phyloP scores from a whole-genome alignment of 2,113 vertebrate genomes.

The Grammomys dolichurus region DNA sequence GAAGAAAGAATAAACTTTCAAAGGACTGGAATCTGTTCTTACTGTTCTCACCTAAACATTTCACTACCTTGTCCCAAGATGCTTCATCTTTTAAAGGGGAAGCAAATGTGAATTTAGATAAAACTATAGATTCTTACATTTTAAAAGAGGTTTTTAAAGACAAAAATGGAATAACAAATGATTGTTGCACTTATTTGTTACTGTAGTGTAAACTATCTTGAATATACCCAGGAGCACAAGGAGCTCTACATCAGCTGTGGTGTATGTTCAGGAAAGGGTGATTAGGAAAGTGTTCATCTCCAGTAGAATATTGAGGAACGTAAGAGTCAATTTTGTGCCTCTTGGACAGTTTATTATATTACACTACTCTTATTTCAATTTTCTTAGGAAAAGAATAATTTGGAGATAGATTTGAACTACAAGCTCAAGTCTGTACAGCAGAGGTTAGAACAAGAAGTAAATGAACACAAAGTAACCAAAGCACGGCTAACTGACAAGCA shows the following conservation, averaged over 20 bases:
- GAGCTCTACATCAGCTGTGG: not conserved
- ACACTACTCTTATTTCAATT: constrained; percentile 59
- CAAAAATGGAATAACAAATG: not conserved
- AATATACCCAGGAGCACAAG: not conserved
- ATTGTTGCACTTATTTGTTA: constrained; percentile 35
- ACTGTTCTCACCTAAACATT: not conserved
- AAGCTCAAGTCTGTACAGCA: constrained; percentile 97
- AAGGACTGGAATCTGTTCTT: constrained; percentile 7
- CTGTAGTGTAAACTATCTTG: not conserved
- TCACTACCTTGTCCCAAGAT: not conserved
- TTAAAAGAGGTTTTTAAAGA: not conserved
- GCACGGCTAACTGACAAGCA: constrained; percentile 97
- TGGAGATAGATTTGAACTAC: constrained; percentile 99
- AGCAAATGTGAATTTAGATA: not conserved
- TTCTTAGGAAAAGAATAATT: constrained; percentile 96
- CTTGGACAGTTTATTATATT: not conserved
- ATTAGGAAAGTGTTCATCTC: constrained; percentile 23
- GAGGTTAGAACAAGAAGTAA: constrained; percentile 96
- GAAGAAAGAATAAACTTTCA: not conserved
- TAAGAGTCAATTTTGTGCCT: constrained; percentile 41
- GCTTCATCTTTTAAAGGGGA: not conserved
- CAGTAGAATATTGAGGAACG: constrained; percentile 7
- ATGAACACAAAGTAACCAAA: constrained; percentile 96
- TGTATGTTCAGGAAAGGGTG: not conserved
- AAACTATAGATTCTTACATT: not conserved